Evolutionary conservation across 2,113 vertebrate genomes (phyloP).

Genomic region (Podarcis raffonei): DNA sequence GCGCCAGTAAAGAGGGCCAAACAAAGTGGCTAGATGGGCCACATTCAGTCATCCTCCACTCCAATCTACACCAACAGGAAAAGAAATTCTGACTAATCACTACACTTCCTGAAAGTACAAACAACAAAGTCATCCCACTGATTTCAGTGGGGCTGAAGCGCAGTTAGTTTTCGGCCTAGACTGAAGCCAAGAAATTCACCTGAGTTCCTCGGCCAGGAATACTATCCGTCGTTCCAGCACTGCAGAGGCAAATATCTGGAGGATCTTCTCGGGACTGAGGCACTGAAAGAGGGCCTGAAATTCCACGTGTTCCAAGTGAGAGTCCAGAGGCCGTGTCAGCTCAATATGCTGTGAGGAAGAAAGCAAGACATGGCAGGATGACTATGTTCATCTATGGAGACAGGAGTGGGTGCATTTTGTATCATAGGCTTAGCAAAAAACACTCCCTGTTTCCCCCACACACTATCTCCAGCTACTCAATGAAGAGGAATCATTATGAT

Average conservation of each 20-base stretch:
- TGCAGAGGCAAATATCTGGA: constrained; percentile 87
- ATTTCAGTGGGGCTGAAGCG: background rate
- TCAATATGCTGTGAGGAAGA: constrained; percentile 83
- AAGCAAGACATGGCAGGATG: background rate
- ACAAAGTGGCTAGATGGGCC: no score
- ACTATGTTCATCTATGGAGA: background rate
- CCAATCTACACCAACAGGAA: no score
- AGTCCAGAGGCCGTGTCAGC: constrained; percentile 90
- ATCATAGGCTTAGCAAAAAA: background rate
- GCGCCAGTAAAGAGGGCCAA: background rate
- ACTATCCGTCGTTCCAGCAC: constrained; percentile 90
- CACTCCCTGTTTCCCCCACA: background rate
- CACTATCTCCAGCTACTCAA: background rate
- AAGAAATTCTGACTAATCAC: background rate
- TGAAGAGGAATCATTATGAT: accelerated
- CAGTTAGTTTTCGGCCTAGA: no score
- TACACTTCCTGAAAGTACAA: background rate
- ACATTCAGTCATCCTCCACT: no score
- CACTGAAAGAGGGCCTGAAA: constrained; percentile 83
- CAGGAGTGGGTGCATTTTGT: background rate
- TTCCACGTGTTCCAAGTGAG: constrained; percentile 92
- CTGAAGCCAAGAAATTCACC: constrained; percentile 69
- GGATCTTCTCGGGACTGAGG: constrained; percentile 83
- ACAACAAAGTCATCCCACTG: background rate
- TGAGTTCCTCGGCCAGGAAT: constrained; percentile 91